phyloP scores from a whole-genome alignment of 2,797 vertebrate species.

The Dromococcyx pavoninus region DNA sequence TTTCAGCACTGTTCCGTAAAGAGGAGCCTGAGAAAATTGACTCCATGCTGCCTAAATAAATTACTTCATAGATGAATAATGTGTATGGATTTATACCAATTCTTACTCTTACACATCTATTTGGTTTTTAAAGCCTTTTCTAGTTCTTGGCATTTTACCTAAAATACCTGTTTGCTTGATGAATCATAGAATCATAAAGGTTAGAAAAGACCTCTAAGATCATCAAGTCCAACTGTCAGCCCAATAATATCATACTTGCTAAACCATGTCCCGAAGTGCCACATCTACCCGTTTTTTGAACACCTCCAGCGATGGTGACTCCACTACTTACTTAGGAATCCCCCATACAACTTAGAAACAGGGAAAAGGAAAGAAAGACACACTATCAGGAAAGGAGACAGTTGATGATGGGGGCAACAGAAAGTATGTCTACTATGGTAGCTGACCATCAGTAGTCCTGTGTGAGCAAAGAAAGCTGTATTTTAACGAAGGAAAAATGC shows the following conservation, averaged over 20 bases:
- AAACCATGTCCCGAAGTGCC: too few species aligned
- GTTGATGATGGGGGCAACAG: not conserved
- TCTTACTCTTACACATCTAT: not conserved
- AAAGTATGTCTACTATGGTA: not conserved
- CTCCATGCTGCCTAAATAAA: not conserved
- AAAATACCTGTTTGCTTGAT: not conserved
- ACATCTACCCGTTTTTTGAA: too few species aligned
- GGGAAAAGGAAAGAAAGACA: not conserved
- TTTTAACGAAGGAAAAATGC: not conserved
- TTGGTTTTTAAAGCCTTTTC: not conserved
- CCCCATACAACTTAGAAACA: not conserved
- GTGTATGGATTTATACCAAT: not conserved
- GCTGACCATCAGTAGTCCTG: not conserved
- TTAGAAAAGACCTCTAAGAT: too few species aligned
- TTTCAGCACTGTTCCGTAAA: not conserved
- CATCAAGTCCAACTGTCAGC: too few species aligned
- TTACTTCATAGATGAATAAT: not conserved
- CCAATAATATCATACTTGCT: too few species aligned
- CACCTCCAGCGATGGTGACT: too few species aligned
- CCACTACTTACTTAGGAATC: not conserved
- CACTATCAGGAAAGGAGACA: not conserved
- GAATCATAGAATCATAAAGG: too few species aligned
- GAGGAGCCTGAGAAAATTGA: not conserved
- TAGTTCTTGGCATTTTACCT: not conserved
- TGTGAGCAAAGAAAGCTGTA: not conserved